phyloP scores from a whole-genome alignment of 2,113 vertebrate species.

The Myrmecophaga tridactyla region DNA sequence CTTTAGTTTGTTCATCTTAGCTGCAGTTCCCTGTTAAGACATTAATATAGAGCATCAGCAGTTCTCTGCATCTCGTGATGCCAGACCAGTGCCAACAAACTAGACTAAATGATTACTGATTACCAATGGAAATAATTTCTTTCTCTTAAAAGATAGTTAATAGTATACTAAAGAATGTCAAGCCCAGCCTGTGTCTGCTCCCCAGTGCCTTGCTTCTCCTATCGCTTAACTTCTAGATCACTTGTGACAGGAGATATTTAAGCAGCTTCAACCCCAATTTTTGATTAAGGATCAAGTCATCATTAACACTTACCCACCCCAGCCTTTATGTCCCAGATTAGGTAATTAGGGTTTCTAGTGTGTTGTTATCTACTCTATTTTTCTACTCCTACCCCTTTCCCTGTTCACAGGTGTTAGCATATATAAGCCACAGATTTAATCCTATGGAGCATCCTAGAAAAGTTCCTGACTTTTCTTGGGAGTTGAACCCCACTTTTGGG shows the following conservation, averaged over 20 bases:
- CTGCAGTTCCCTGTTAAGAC: slow-evolving; percentile 46
- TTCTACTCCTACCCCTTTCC: background rate
- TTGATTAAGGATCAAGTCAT: background rate
- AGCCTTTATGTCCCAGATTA: background rate
- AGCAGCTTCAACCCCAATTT: background rate
- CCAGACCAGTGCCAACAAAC: slow-evolving; percentile 22
- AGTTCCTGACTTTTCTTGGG: background rate
- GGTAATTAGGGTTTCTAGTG: background rate
- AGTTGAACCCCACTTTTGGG: background rate
- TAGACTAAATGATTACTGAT: slow-evolving; percentile 50
- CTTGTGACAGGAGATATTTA: background rate
- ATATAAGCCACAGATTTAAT: background rate
- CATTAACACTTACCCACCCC: background rate
- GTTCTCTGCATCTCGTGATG: slow-evolving; percentile 64
- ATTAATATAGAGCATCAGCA: slow-evolving; percentile 54
- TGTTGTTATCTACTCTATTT: background rate
- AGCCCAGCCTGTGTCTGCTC: background rate
- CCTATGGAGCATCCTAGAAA: background rate
- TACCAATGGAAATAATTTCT: slow-evolving; percentile 6
- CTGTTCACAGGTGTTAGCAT: background rate
- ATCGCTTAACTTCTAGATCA: background rate
- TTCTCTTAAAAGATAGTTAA: background rate
- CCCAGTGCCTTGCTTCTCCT: background rate
- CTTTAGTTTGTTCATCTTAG: background rate
- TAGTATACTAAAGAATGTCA: background rate